These are phyloP conservation scores for Poeciliopsis retropinna DNA, from an alignment of 2,113 vertebrate species.

Conservation along the genomic window DNA sequence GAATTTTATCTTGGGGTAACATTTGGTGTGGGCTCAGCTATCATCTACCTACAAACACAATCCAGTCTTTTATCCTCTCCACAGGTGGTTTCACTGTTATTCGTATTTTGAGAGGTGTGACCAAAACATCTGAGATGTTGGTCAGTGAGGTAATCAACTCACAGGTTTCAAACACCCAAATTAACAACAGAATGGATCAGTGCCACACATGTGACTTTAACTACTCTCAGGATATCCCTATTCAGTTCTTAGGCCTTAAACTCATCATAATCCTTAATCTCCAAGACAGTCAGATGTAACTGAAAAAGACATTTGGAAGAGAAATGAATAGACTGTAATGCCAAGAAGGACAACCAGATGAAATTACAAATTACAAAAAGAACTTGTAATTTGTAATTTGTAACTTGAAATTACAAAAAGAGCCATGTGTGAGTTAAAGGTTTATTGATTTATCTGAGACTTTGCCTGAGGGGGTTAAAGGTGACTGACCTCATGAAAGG, in stretches of 20 bases:
- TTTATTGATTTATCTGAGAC: conserved; percentile 55
- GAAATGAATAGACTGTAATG: not conserved
- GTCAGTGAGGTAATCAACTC: not conserved
- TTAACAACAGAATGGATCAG: not conserved
- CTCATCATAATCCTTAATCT: not conserved
- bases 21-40: not conserved
- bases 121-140: not conserved
- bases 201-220: not conserved
- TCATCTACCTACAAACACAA: not conserved
- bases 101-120: not conserved
- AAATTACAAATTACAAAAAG: no score
- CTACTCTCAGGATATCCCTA: not conserved
- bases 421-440: conserved; percentile 58
- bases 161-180: not conserved
- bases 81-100: not conserved
- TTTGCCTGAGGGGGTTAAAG: conserved; percentile 57
- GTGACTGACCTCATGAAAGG: conserved; percentile 44
- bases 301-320: not conserved
- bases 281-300: not conserved
- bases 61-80: not conserved
- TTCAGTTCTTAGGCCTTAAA: not conserved
- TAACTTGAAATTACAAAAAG: no score
- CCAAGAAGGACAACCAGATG: not conserved
- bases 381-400: no score
- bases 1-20: no score